Conservation (phyloP, 2,797 vertebrate species). For the Sebastes vulpes region DNA sequence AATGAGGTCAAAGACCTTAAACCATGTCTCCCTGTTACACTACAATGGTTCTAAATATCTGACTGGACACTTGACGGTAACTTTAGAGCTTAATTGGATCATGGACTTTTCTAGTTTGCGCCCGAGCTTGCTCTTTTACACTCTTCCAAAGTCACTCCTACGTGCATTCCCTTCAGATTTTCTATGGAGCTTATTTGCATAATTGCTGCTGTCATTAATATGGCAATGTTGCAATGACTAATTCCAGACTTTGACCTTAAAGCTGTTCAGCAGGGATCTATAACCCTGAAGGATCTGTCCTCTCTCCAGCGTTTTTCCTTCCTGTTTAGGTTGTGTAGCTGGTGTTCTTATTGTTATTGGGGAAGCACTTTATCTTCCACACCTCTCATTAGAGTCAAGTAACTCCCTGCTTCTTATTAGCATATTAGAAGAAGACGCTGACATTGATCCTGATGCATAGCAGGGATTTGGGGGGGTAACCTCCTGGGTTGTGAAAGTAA, state of each 20-base stretch:
- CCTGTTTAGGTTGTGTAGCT: not conserved
- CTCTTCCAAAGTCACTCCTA: not conserved
- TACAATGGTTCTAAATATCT: not conserved
- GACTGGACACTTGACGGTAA: not conserved
- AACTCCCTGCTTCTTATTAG: not conserved
- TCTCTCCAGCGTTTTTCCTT: not conserved
- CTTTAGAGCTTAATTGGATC: constrained; percentile 9
- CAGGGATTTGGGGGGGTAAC: not conserved
- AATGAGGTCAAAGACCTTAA: not conserved
- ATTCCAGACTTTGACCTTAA: not conserved
- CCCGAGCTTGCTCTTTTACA: not conserved
- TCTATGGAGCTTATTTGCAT: not conserved
- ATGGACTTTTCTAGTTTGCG: not conserved
- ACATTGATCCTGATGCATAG: not conserved
- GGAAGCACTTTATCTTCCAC: not conserved
- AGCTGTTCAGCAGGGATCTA: not conserved
- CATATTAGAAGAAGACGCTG: not conserved
- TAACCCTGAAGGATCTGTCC: not conserved
- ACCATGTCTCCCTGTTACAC: not conserved
- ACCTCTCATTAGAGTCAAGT: not conserved
- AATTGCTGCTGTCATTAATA: not conserved
- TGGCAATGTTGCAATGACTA: not conserved
- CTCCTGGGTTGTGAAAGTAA: not conserved
- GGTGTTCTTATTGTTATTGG: not conserved
- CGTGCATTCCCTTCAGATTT: not conserved